Percentiles rank a stretch among this genome's conserved stretches.
These are phyloP conservation scores for Dromius quadrimaculatus DNA, from an alignment of 2,888 invertebrate genomes.

Conservation along the genomic window DNA sequence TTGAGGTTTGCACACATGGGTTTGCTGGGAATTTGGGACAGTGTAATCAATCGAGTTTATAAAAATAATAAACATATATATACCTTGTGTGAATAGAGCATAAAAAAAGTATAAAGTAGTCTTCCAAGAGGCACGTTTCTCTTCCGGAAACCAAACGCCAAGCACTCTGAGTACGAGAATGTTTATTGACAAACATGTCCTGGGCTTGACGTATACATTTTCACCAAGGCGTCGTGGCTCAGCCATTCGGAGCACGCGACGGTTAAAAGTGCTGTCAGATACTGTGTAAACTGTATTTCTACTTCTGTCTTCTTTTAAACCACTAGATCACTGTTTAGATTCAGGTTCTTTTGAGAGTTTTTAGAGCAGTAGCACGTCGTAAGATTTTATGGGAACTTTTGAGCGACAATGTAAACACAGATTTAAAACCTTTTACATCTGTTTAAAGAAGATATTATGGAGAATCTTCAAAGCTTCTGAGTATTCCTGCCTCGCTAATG, in stretches of 20 bases:
- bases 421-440: conserved; percentile 21
- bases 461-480: conserved; percentile 14
- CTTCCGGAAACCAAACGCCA: conserved; percentile 42
- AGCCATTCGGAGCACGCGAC: conserved; percentile 37
- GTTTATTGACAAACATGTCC: conserved; percentile 49
- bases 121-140: conserved; percentile 20
- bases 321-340: conserved; percentile 23
- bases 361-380: conserved; percentile 4
- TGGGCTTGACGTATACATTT: conserved; percentile 41
- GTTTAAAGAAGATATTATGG: conserved; percentile 38
- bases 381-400: conserved; percentile 34
- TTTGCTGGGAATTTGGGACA: no score
- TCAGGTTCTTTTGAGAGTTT: conserved; percentile 16
- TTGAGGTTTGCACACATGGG: no score
- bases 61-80: no score
- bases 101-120: conserved; percentile 22
- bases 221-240: background rate
- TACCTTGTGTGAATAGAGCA: conserved; percentile 39
- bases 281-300: conserved; percentile 38
- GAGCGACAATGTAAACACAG: conserved; percentile 37
- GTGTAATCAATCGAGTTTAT: no score
- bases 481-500: no score
- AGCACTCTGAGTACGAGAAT: conserved; percentile 28
- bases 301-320: background rate
- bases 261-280: conserved; percentile 34